Conservation (phyloP, 2,113 vertebrate genomes). For the Mormyrus lacerda region DNA sequence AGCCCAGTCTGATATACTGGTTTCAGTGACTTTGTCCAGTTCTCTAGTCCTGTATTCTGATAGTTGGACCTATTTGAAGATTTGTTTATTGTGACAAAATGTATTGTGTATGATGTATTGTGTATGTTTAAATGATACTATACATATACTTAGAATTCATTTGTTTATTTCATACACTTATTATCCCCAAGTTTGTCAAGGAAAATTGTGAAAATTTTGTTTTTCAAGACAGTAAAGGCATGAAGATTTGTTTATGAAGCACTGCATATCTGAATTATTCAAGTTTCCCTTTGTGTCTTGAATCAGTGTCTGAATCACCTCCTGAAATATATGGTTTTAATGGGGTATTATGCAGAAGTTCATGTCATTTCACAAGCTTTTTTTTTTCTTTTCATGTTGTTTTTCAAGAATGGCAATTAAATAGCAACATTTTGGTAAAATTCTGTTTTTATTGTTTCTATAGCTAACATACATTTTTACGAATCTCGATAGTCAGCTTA, state of each 20-base stretch:
- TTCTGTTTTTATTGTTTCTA: background rate
- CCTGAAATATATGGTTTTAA: background rate
- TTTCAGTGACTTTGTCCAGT: background rate
- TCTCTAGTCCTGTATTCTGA: background rate
- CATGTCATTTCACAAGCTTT: background rate
- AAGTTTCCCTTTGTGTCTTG: background rate
- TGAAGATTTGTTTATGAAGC: background rate
- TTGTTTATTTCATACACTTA: background rate
- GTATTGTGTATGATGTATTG: background rate
- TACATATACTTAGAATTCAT: background rate
- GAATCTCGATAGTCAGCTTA: slow-evolving; percentile 2
- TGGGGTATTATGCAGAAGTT: background rate
- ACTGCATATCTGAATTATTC: background rate
- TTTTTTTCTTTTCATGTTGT: background rate
- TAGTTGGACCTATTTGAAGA: background rate
- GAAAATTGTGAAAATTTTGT: background rate
- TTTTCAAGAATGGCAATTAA: background rate
- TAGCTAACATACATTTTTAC: background rate
- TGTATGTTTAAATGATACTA: background rate
- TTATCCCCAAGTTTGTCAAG: background rate
- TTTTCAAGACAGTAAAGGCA: background rate
- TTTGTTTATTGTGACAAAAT: background rate
- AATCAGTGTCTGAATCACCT: background rate
- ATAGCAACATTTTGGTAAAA: background rate
- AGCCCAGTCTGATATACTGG: background rate